A percentile compares a stretch with the other conserved stretches of the same genome.
Evolutionary conservation across 2,797 vertebrate genomes (phyloP).

Genomic region (Spondyliosoma cantharus): DNA sequence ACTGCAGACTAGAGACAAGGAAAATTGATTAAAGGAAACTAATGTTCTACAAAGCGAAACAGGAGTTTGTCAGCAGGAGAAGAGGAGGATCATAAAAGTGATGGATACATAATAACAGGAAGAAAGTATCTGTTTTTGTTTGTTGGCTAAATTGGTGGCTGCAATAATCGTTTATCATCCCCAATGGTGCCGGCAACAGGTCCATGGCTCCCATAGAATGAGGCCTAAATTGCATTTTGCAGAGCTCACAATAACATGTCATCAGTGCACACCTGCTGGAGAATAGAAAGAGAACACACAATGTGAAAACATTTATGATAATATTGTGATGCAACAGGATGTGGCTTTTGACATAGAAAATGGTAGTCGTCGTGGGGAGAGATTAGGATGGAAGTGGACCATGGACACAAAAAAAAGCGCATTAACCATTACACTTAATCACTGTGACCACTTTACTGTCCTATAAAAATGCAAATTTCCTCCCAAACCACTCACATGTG

Average conservation of each 20-base stretch:
- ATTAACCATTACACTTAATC: slow-evolving; percentile 68
- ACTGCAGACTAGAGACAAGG: slow-evolving; percentile 52
- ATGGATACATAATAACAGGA: slow-evolving; percentile 68
- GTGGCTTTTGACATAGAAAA: slow-evolving; percentile 29
- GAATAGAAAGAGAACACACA: background rate
- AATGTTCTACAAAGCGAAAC: slow-evolving; percentile 64
- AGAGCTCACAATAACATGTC: slow-evolving; percentile 7
- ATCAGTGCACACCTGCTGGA: slow-evolving; percentile 17
- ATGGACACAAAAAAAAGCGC: slow-evolving; percentile 27
- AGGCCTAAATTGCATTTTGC: slow-evolving; percentile 15
- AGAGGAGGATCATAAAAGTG: slow-evolving; percentile 70
- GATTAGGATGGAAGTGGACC: slow-evolving; percentile 58
- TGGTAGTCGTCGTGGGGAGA: slow-evolving; percentile 23
- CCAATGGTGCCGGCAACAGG: slow-evolving; percentile 51
- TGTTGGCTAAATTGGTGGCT: slow-evolving; percentile 63
- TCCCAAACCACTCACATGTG: slow-evolving; percentile 50
- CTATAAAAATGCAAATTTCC: slow-evolving; percentile 74
- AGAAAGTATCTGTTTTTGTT: slow-evolving; percentile 62
- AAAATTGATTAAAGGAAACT: slow-evolving; percentile 73
- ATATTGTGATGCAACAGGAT: slow-evolving; percentile 7
- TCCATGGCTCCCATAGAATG: slow-evolving; percentile 22
- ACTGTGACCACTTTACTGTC: slow-evolving; percentile 68
- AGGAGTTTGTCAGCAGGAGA: slow-evolving; percentile 53
- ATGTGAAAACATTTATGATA: slow-evolving; percentile 13
- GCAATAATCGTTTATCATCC: slow-evolving; percentile 61